These are phyloP conservation scores for Antigone vipio DNA, from an alignment of 2,113 vertebrate genomes.

Conservation along the genomic window DNA sequence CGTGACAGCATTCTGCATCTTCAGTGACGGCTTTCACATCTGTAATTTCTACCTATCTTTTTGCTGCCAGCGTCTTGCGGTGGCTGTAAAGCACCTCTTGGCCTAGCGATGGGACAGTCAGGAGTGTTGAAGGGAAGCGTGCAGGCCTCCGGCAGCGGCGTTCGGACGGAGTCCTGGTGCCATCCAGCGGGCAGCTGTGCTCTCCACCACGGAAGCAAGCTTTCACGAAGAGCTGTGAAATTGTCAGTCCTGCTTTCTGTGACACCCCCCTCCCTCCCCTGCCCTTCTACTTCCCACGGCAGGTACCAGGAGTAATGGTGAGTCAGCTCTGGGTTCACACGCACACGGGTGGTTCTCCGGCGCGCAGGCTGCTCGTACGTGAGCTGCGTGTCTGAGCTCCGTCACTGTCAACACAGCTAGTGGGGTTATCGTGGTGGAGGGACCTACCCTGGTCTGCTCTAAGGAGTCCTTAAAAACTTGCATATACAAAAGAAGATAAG, in stretches of 20 bases:
- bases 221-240: neutral
- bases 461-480: neutral
- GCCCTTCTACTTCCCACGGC: neutral
- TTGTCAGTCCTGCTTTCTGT: neutral
- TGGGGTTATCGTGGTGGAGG: too few species aligned
- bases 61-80: neutral
- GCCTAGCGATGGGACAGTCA: accelerated
- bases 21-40: neutral
- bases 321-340: accelerated
- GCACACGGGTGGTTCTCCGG: accelerated
- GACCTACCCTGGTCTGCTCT: neutral
- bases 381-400: neutral
- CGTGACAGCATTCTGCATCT: accelerated
- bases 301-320: accelerated
- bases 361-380: accelerated
- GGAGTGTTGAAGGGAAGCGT: accelerated
- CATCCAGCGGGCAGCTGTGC: neutral
- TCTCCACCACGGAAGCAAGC: accelerated
- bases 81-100: neutral
- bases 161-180: neutral
- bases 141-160: accelerated
- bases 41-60: neutral
- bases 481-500: neutral
- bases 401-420: too few species aligned
- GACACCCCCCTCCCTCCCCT: too few species aligned